phyloP scores from a whole-genome alignment of 2,113 vertebrate species.

The Himantopus leucocephalus region DNA sequence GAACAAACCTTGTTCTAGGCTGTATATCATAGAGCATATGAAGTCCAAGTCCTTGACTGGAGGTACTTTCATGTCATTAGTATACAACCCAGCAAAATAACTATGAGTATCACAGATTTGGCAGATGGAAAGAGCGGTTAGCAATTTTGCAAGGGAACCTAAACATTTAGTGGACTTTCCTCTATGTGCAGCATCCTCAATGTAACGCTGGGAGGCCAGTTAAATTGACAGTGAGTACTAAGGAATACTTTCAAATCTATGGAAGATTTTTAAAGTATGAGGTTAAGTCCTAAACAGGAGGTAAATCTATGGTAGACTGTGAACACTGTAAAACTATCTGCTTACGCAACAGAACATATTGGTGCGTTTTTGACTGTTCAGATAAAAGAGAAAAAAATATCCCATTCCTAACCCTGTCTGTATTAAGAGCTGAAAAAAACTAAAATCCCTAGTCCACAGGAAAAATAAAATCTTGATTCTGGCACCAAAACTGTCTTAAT shows the following conservation, averaged over 20 bases:
- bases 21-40: background rate
- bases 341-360: background rate
- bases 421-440: background rate
- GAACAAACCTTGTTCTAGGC: background rate
- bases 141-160: background rate
- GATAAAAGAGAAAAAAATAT: background rate
- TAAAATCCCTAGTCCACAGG: background rate
- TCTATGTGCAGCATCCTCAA: background rate
- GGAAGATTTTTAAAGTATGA: background rate
- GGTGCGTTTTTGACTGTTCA: background rate
- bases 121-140: background rate
- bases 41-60: background rate
- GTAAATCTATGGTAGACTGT: background rate
- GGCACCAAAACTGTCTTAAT: conserved; percentile 60
- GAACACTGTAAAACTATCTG: background rate
- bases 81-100: background rate
- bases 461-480: conserved; percentile 53
- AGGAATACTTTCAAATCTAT: background rate
- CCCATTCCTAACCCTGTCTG: background rate
- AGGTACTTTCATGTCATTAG: background rate
- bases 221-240: background rate
- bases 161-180: background rate
- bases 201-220: background rate
- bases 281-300: background rate
- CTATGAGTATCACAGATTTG: background rate